Percentiles rank a stretch among this genome's conserved stretches.
These are phyloP conservation scores for Baccha elongata DNA, from an alignment of 2,888 invertebrate species.

Conservation along the genomic window DNA sequence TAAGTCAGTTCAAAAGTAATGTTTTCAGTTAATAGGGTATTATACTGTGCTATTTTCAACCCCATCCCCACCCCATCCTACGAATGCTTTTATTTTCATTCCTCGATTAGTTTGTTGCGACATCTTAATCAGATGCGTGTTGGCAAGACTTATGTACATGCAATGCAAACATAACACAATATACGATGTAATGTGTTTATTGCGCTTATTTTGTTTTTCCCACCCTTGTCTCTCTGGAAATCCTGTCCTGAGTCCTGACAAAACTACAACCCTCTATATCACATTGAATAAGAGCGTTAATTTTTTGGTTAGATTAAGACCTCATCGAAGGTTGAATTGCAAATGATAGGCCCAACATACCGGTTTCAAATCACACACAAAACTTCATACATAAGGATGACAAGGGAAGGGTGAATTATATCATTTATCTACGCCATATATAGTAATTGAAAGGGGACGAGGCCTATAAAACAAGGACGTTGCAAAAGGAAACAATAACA, in stretches of 20 bases:
- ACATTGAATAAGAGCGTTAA: constrained; percentile 73
- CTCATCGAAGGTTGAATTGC: constrained; percentile 77
- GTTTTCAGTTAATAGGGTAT: neutral
- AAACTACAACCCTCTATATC: constrained; percentile 46
- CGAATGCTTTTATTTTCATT: constrained; percentile 62
- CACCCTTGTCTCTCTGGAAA: constrained; percentile 50
- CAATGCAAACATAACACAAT: constrained; percentile 44
- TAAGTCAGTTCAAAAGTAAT: neutral
- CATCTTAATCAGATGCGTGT: constrained; percentile 72
- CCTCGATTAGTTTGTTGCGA: constrained; percentile 73
- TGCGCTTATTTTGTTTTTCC: constrained; percentile 55
- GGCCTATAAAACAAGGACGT: constrained; percentile 76
- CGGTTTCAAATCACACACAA: constrained; percentile 69
- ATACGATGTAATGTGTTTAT: constrained; percentile 64
- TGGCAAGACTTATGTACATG: constrained; percentile 67
- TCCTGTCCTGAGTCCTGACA: neutral
- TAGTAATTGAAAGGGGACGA: constrained; percentile 72
- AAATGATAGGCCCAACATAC: constrained; percentile 75
- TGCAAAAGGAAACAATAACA: constrained; percentile 81
- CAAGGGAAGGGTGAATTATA: constrained; percentile 65
- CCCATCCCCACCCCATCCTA: constrained; percentile 13
- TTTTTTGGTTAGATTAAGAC: constrained; percentile 81
- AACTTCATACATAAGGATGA: constrained; percentile 2
- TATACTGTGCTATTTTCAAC: no score
- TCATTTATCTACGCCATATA: constrained; percentile 69